Evolutionary conservation across 1,140 invertebrate genomes (phyloP), one percentile per base, ranked within the genome.

Genomic region (Cyphomyrmex costatus): DNA sequence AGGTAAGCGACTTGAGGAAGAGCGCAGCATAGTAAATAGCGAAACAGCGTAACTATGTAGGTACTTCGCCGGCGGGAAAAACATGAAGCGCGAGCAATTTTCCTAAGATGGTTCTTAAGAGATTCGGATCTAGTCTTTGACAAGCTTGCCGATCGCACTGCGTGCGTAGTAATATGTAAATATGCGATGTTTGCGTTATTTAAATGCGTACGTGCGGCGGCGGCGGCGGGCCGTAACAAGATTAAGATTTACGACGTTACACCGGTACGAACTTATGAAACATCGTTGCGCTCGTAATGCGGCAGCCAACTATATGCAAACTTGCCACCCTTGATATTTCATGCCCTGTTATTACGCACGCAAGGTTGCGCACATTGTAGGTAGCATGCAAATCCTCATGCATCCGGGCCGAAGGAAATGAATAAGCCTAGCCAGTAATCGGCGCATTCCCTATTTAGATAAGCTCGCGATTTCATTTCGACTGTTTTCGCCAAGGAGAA

Each of bases 241-340:
- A 83, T 83, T 83, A 83, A 83, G 79, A 83, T 83, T 83, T 83
- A 83, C 79, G 79, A 60, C 79, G 68, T 83, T 74, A 83, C 79
- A 74, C 79, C 79, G 36, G 68, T 83, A 83, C 68, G 56, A 83
- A 83, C 79, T 83, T 83, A 83, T 74, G 79, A 83, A 83, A 83
- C 68, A 83, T 83, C 79, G 68, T 58, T 60, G 79, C 56, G 68
- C 79, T 83, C 68, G 79, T 83, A 83, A 83, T 61, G 79, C 79
- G 79, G 79, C 68, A 60, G 68, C 66, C 68, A 70, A 83, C 79
- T 83, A 60, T 83, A 74, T 68, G 79, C 79, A 83, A 83, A 74
- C 79, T 74, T 60, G 68, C 79, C 42, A 83, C 79, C 68, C 42
- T 78, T 85, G 70, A 61, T 73, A 85, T 68, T 76, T 86, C 61